Evolutionary conservation across 1,140 invertebrate species (phyloP).

Genomic region (Hycleus cichorii): DNA sequence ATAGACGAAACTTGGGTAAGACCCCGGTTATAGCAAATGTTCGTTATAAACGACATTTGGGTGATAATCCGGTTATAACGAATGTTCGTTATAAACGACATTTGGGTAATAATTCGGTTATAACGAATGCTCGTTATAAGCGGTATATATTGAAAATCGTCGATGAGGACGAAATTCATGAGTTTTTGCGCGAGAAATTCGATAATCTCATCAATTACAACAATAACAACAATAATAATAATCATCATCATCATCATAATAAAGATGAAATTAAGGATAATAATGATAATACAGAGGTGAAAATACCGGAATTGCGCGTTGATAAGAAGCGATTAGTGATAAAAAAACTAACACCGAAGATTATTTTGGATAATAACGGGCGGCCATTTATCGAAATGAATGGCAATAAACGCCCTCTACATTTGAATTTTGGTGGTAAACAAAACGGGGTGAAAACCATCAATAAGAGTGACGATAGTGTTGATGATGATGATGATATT

Average conservation of each 20-base stretch:
- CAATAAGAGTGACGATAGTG: background rate
- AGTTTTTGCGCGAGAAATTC: conserved; percentile 6
- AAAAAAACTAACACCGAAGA: conserved; percentile 24
- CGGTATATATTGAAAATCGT: conserved; percentile 8
- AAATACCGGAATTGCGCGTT: background rate
- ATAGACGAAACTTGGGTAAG: no score
- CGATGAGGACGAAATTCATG: conserved; percentile 11
- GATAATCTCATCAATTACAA: conserved; percentile 15
- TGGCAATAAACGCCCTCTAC: conserved; percentile 27
- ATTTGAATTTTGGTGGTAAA: background rate
- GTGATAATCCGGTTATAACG: no score
- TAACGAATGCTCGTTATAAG: background rate
- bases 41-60: no score
- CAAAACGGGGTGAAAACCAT: no score
- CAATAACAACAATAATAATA: background rate
- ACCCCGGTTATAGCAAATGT: no score
- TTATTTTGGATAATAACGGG: conserved; percentile 33
- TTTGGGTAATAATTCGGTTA: no score
- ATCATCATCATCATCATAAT: no score
- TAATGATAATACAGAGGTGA: background rate
- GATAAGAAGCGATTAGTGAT: conserved; percentile 20
- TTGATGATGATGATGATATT: conserved; percentile 16
- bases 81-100: no score
- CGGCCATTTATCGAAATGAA: conserved; percentile 30
- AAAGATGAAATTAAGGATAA: background rate